A percentile compares a stretch with the other conserved stretches of the same genome.
Evolutionary conservation across 1,140 invertebrate genomes (phyloP).

Genomic region (Lepidurus couesii): DNA sequence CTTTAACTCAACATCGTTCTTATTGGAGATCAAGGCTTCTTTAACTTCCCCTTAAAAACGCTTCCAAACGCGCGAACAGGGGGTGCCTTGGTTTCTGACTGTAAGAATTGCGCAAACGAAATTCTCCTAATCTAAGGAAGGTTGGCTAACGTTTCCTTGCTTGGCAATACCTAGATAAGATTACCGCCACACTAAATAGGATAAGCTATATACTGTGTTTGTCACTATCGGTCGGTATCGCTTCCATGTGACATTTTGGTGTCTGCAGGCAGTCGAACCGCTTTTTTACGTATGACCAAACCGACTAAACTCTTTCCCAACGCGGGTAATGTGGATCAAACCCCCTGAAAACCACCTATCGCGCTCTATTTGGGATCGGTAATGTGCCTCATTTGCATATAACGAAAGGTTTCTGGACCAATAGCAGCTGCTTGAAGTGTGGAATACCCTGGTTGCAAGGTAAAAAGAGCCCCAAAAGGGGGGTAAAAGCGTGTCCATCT

Average conservation of each 20-base stretch:
- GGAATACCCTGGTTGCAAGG: not conserved
- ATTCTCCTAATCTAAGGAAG: not conserved
- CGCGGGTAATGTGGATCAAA: not conserved
- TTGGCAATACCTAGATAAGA: not conserved
- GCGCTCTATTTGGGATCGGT: not conserved
- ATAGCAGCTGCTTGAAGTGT: not conserved
- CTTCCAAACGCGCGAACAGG: not conserved
- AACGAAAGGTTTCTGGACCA: not conserved
- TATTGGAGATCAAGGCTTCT: not conserved
- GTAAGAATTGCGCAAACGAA: not conserved
- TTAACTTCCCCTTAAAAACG: not conserved
- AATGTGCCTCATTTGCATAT: constrained; percentile 5
- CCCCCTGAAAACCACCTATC: not conserved
- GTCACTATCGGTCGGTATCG: no score
- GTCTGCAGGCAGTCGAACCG: no score
- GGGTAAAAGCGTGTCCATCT: not conserved
- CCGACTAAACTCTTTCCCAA: not conserved
- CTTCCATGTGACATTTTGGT: no score
- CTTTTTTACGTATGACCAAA: no score
- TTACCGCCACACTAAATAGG: not conserved
- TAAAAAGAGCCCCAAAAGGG: not conserved
- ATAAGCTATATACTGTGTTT: no score
- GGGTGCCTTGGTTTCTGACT: not conserved
- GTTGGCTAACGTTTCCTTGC: not conserved
- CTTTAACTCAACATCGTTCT: not conserved